Percentiles rank a stretch among this genome's conserved stretches.
Conservation (phyloP, 2,797 vertebrate species). For the Enteromius trimaculatus region DNA sequence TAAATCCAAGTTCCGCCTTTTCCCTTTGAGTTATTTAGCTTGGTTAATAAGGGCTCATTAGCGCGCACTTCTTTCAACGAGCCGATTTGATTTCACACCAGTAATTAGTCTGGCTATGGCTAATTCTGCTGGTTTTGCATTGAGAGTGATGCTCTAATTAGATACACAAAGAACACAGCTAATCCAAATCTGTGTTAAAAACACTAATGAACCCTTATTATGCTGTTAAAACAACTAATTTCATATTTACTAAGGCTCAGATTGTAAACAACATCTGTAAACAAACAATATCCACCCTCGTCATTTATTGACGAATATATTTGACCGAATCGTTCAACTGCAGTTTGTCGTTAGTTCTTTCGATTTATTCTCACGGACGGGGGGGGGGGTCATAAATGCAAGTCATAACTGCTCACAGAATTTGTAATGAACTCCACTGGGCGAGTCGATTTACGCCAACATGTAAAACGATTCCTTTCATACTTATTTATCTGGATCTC, state of each 20-base stretch:
- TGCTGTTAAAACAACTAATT: slow-evolving; percentile 64
- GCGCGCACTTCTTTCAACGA: slow-evolving; percentile 85
- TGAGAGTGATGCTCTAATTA: slow-evolving; percentile 86
- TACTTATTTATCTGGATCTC: slow-evolving; percentile 28
- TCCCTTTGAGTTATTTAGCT: slow-evolving; percentile 83
- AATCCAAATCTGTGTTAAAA: slow-evolving; percentile 53
- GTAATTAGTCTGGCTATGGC: slow-evolving; percentile 89
- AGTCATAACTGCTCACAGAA: slow-evolving; percentile 19
- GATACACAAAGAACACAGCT: slow-evolving; percentile 77
- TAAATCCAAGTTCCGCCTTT: slow-evolving; percentile 72
- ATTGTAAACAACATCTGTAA: slow-evolving; percentile 43
- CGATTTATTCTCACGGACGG: background rate
- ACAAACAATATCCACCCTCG: slow-evolving; percentile 38
- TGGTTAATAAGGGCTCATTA: slow-evolving; percentile 92
- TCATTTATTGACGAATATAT: slow-evolving; percentile 13
- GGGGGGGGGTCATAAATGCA: background rate
- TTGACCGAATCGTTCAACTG: background rate
- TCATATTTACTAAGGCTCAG: slow-evolving; percentile 56
- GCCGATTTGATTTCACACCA: slow-evolving; percentile 89
- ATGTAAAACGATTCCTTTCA: slow-evolving; percentile 1
- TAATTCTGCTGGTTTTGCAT: slow-evolving; percentile 89
- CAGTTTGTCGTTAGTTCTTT: background rate
- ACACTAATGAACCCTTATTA: slow-evolving; percentile 62
- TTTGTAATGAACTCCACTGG: slow-evolving; percentile 5
- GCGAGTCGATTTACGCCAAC: slow-evolving; percentile 7